These are phyloP conservation scores for Rhagium mordax DNA, from an alignment of 2,888 invertebrate genomes.

Conservation along the genomic window DNA sequence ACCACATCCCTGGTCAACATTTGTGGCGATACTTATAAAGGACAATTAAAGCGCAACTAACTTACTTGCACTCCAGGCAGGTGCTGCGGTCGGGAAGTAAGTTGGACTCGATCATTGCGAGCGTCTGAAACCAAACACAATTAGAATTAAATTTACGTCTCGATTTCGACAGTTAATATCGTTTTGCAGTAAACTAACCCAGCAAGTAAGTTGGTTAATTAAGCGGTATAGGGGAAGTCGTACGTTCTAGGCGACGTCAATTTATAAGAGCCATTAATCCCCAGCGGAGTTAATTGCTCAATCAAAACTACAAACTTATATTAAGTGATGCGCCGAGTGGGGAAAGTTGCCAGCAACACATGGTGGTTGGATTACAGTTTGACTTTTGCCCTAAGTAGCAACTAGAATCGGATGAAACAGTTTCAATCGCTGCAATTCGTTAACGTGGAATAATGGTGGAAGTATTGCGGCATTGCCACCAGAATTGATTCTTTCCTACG, in stretches of 20 bases:
- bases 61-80: slow-evolving; percentile 86
- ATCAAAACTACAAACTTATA: background rate
- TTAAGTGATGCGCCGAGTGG: too few relatives aligned
- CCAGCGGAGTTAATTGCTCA: background rate
- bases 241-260: background rate
- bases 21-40: background rate
- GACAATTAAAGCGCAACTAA: slow-evolving; percentile 48
- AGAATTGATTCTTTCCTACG: too few relatives aligned
- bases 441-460: too few relatives aligned
- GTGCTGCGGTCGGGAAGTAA: slow-evolving; percentile 86
- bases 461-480: too few relatives aligned
- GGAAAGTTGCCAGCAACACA: too few relatives aligned
- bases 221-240: slow-evolving; percentile 2
- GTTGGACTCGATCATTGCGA: slow-evolving; percentile 97
- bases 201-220: slow-evolving; percentile 16
- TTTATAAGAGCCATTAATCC: background rate
- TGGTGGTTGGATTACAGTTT: too few relatives aligned
- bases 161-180: background rate
- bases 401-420: too few relatives aligned
- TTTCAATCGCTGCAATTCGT: too few relatives aligned
- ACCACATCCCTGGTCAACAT: background rate
- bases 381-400: too few relatives aligned
- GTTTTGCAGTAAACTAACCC: background rate
- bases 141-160: slow-evolving; percentile 1
- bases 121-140: slow-evolving; percentile 79